Conservation (phyloP, 1,140 invertebrate species). For the Cryptotermes secundus region DNA sequence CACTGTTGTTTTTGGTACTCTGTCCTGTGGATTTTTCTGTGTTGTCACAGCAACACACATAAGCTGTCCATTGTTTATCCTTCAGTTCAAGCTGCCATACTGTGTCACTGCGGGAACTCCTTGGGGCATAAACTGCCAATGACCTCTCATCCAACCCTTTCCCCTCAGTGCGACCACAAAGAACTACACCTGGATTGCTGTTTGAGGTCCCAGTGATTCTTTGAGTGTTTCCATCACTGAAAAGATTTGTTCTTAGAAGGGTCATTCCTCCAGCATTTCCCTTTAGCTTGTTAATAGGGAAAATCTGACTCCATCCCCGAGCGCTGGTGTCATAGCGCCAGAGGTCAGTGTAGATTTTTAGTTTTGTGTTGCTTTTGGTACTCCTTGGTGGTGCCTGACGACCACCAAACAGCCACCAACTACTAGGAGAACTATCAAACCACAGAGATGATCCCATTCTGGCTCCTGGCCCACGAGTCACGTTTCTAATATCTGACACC, state of each 20-base stretch:
- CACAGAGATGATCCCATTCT: background rate
- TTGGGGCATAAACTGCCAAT: slow-evolving; percentile 12
- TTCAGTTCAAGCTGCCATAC: slow-evolving; percentile 28
- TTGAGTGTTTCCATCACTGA: background rate
- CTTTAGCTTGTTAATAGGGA: slow-evolving; percentile 20
- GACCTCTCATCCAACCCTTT: background rate
- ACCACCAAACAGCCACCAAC: slow-evolving; percentile 31
- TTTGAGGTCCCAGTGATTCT: background rate
- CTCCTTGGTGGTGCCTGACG: background rate
- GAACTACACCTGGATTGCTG: background rate
- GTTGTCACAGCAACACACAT: slow-evolving; percentile 27
- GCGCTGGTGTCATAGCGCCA: slow-evolving; percentile 20
- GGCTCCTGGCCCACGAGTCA: slow-evolving; percentile 3
- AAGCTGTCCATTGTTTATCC: slow-evolving; percentile 27
- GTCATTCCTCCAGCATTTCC: background rate
- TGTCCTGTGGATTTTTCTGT: background rate
- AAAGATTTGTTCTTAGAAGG: background rate
- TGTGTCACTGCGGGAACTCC: slow-evolving; percentile 5
- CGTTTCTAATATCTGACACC: background rate
- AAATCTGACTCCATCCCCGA: background rate
- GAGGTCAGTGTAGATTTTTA: slow-evolving; percentile 26
- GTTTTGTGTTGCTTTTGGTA: background rate
- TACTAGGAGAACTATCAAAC: slow-evolving; percentile 11
- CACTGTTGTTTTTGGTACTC: background rate
- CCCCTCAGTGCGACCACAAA: slow-evolving; percentile 1